These are phyloP conservation scores for Ladona fulva DNA, from an alignment of 1,140 invertebrate species.

Conservation along the genomic window DNA sequence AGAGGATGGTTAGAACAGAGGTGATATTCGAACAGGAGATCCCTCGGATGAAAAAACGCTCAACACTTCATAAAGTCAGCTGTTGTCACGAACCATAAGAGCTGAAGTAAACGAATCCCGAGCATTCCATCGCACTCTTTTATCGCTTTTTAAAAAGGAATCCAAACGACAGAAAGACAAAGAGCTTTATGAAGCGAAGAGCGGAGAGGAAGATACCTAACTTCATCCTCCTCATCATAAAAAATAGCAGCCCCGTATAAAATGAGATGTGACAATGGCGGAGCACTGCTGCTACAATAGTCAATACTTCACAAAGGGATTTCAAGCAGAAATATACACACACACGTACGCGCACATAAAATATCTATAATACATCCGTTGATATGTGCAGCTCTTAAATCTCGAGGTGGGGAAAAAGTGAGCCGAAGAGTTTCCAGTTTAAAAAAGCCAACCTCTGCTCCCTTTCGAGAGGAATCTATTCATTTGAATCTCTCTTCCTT, in stretches of 20 bases:
- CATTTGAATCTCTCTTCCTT: background rate
- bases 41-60: no score
- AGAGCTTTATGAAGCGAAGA: background rate
- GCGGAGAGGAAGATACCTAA: background rate
- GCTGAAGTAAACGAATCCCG: no score
- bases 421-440: background rate
- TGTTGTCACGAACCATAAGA: no score
- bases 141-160: background rate
- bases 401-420: background rate
- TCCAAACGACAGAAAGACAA: background rate
- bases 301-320: background rate
- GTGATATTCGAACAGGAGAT: no score
- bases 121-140: no score
- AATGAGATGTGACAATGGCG: background rate
- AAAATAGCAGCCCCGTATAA: background rate
- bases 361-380: background rate
- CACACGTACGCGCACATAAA: background rate
- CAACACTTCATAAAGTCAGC: no score
- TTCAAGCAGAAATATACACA: background rate
- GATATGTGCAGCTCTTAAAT: background rate
- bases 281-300: background rate
- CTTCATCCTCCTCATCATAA: background rate
- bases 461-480: background rate
- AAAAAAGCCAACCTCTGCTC: no score
- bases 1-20: no score